phyloP scores from a whole-genome alignment of 1,140 invertebrate species.

The Caerostris extrusa region DNA sequence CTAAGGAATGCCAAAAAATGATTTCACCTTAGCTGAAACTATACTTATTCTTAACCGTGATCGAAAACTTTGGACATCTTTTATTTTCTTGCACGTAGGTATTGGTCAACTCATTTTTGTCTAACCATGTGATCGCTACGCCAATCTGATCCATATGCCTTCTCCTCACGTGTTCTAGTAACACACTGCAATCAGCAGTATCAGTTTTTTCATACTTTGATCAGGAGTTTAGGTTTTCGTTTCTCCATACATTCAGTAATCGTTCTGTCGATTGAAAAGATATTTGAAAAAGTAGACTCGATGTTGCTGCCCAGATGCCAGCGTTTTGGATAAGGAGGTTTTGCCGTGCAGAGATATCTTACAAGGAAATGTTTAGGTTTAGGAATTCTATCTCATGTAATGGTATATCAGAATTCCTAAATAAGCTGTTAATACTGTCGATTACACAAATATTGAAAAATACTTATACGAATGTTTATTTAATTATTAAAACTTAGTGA shows the following conservation, averaged over 20 bases:
- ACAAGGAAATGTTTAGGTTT: too few species aligned
- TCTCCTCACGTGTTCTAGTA: not conserved
- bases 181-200: not conserved
- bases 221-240: not conserved
- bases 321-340: too few species aligned
- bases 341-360: too few species aligned
- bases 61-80: not conserved
- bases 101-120: constrained; percentile 24
- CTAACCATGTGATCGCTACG: constrained; percentile 24
- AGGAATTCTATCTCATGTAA: too few species aligned
- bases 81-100: not conserved
- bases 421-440: too few species aligned
- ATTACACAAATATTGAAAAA: too few species aligned
- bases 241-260: not conserved
- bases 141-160: not conserved
- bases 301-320: too few species aligned
- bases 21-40: constrained; percentile 28
- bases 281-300: not conserved
- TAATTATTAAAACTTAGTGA: too few species aligned
- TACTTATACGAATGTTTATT: too few species aligned
- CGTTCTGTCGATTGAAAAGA: constrained; percentile 25
- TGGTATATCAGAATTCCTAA: too few species aligned
- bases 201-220: not conserved
- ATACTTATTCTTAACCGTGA: not conserved
- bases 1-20: not conserved